Conservation (phyloP, 2,797 vertebrate species). For the Melanotaenia nigrans region DNA sequence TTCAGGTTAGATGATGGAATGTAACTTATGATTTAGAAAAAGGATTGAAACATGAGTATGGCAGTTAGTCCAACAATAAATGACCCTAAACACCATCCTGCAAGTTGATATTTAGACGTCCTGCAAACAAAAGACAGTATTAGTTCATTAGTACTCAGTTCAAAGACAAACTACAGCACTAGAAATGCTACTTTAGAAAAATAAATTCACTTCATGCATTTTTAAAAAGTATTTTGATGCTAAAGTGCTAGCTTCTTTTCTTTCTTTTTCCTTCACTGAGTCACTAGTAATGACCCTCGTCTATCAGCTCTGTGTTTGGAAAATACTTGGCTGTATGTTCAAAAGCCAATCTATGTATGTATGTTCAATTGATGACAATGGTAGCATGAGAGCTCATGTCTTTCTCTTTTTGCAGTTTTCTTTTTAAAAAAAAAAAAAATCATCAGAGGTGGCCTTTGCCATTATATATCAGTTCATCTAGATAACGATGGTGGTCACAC, state of each 20-base stretch:
- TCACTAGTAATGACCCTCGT: not conserved
- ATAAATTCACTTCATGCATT: not conserved
- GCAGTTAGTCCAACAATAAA: too few species aligned
- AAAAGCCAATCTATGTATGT: not conserved
- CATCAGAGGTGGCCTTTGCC: conserved; percentile 10
- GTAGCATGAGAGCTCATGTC: not conserved
- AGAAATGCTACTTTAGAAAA: not conserved
- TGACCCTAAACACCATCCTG: too few species aligned
- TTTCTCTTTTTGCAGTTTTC: not conserved
- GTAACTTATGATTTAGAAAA: not conserved
- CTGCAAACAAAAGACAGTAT: too few species aligned
- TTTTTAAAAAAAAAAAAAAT: not conserved
- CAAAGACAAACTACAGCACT: not conserved
- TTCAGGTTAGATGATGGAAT: not conserved
- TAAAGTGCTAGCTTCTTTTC: too few species aligned
- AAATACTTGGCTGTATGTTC: not conserved
- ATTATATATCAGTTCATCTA: conserved; percentile 25
- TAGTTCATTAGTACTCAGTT: too few species aligned
- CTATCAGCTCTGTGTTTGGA: not conserved
- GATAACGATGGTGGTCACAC: conserved; percentile 12
- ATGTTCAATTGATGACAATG: not conserved
- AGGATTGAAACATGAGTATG: too few species aligned
- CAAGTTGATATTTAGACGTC: too few species aligned
- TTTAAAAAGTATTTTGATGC: too few species aligned
- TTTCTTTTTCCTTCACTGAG: not conserved